Conservation (phyloP, 2,888 invertebrate species). For the Parapristionchus giblindavisi region DNA sequence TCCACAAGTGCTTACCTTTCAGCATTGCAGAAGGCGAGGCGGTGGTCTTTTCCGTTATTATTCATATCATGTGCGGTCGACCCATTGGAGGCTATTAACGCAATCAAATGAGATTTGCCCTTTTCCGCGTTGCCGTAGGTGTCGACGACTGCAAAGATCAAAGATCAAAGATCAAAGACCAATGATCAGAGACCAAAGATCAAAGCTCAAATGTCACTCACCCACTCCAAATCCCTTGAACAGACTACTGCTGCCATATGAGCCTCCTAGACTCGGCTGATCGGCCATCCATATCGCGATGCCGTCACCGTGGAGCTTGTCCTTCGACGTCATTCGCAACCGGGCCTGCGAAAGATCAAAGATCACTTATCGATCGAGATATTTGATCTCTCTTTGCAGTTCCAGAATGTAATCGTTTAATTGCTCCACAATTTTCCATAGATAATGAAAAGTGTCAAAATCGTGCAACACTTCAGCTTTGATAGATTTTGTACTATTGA, state of each 20-base stretch:
- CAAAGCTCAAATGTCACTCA: background rate
- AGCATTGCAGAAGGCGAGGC: background rate
- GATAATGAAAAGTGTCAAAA: too few species aligned
- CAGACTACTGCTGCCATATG: constrained; percentile 5
- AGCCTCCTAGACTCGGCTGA: background rate
- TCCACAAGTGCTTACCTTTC: too few species aligned
- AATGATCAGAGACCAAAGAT: background rate
- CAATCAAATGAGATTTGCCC: too few species aligned
- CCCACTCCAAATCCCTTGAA: constrained; percentile 11
- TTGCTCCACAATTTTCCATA: too few species aligned
- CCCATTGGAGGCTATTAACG: too few species aligned
- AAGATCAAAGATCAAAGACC: background rate
- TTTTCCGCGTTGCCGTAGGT: constrained; percentile 17
- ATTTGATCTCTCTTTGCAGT: background rate
- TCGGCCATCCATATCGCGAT: constrained; percentile 12
- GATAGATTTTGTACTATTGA: too few species aligned
- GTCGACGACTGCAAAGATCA: background rate
- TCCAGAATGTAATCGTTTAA: too few species aligned
- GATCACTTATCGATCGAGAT: background rate
- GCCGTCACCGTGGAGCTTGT: background rate
- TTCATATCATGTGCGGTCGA: background rate
- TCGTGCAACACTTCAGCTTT: too few species aligned
- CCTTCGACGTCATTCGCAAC: constrained; percentile 11
- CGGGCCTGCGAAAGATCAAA: background rate
- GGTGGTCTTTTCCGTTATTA: background rate